phyloP scores from a whole-genome alignment of 2,113 vertebrate species.

The Mus spicilegus region DNA sequence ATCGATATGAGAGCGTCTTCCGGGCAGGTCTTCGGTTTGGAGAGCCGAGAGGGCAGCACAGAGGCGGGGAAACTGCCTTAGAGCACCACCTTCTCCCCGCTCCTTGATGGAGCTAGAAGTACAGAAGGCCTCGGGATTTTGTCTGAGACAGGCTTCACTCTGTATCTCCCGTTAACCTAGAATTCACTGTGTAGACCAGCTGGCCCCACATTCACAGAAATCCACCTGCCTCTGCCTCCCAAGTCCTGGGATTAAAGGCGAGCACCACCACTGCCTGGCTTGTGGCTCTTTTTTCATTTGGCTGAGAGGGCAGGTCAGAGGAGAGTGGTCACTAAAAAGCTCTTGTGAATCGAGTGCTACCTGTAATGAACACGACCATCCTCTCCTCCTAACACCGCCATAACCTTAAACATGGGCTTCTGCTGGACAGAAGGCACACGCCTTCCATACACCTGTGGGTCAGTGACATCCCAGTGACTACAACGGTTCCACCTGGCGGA shows the following conservation, averaged over 20 bases:
- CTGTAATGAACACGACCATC: too few species aligned
- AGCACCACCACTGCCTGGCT: too few species aligned
- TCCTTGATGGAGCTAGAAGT: neutral
- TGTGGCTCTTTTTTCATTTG: neutral
- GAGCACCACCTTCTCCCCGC: neutral
- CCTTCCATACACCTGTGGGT: neutral
- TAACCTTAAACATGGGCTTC: neutral
- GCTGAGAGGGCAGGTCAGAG: neutral
- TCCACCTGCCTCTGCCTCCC: too few species aligned
- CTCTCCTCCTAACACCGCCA: neutral
- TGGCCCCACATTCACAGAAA: neutral
- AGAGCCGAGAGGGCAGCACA: neutral
- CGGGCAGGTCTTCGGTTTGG: neutral
- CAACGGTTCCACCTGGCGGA: neutral
- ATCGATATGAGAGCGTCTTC: neutral
- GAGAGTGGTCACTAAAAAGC: neutral
- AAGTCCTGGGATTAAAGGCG: too few species aligned
- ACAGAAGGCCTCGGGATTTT: neutral
- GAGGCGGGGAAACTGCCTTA: neutral
- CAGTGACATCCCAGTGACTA: neutral
- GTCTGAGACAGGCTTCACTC: neutral
- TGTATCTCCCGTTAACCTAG: neutral
- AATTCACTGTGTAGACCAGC: neutral
- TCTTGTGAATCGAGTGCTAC: neutral
- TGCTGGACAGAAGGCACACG: neutral